These are phyloP conservation scores for Drosophila greeni DNA, from an alignment of 2,888 invertebrate species.

Conservation along the genomic window DNA sequence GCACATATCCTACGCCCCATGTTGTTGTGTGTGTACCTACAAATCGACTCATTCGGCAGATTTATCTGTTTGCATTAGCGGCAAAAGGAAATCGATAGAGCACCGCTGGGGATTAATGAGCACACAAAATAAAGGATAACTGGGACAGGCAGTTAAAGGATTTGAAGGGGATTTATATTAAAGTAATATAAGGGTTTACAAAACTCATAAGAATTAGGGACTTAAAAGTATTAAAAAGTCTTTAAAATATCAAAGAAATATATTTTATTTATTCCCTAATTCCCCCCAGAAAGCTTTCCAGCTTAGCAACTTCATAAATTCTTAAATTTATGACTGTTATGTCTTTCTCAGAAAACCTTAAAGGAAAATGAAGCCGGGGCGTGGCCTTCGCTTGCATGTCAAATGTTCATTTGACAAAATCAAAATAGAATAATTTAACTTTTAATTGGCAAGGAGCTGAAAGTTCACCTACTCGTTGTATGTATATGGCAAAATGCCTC, in stretches of 20 bases:
- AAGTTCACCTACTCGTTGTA: slow-evolving; percentile 51
- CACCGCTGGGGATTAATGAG: slow-evolving; percentile 39
- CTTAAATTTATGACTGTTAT: slow-evolving; percentile 3
- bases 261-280: no score
- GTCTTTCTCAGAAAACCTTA: background rate
- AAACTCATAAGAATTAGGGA: no score
- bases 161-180: background rate
- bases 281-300: background rate
- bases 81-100: slow-evolving; percentile 71
- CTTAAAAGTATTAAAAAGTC: no score
- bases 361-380: slow-evolving; percentile 5
- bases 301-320: background rate
- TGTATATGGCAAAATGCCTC: slow-evolving; percentile 37
- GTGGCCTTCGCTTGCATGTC: slow-evolving; percentile 57
- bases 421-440: slow-evolving; percentile 69
- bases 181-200: background rate
- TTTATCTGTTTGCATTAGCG: slow-evolving; percentile 69
- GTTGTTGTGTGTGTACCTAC: slow-evolving; percentile 54
- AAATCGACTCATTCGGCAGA: slow-evolving; percentile 70
- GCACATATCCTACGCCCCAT: slow-evolving; percentile 13
- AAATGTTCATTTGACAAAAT: slow-evolving; percentile 61
- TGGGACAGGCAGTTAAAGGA: slow-evolving; percentile 27
- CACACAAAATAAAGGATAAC: slow-evolving; percentile 14
- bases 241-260: no score
- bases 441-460: slow-evolving; percentile 62